Base-by-base conservation (phyloP, 2,888 invertebrate genomes). In the Acronicta aceris region DNA sequence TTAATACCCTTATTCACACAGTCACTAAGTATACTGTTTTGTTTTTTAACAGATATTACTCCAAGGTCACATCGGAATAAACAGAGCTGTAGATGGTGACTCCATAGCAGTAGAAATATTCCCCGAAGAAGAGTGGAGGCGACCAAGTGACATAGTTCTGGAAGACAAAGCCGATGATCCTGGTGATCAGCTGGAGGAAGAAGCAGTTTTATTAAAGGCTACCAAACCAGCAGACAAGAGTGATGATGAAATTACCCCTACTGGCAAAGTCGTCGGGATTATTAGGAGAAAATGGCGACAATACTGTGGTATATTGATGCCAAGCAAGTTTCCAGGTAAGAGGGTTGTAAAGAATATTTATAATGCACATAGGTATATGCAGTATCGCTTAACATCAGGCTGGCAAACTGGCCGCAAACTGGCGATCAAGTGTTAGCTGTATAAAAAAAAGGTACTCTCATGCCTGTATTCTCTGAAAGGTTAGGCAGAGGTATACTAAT, bases 221-320 rank as follows among this genome's bases (percentile, higher is more conserved):
- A 81, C 79, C 5, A 87, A 88, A 59, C 81, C 86, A 30, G 81
- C 65, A 0, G 81, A 81, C 27, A 81, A 78, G 33, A 72, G 77
- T 51, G 85, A 90, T 51, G 89, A 95, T 76, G 92, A 95, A 46
- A 85, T 93, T 6, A 92, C 92, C 0, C 94, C 94, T 0, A 94
- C 94, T 0, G 94, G 94, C 0, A 91, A 90, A 78, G 94, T 94
- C 55, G 98, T 99, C n/a, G 99, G 99, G 1, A 98, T 99, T 68
- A 98, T 99, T 61, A 96, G 98, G 71, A 95, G 99, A 59, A 99
- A 99, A 86, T 99, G 99, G 99, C 95, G 99, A 42, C 99, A 99
- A 85, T 99, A 99, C 89, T 99, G 99, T 92, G 99, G 99, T 13
- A 98, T 99, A 77, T 90, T 99, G 57, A 96, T 98, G 87, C 96